These are phyloP conservation scores for Jacana jacana DNA, from an alignment of 2,113 vertebrate genomes.

Conservation along the genomic window DNA sequence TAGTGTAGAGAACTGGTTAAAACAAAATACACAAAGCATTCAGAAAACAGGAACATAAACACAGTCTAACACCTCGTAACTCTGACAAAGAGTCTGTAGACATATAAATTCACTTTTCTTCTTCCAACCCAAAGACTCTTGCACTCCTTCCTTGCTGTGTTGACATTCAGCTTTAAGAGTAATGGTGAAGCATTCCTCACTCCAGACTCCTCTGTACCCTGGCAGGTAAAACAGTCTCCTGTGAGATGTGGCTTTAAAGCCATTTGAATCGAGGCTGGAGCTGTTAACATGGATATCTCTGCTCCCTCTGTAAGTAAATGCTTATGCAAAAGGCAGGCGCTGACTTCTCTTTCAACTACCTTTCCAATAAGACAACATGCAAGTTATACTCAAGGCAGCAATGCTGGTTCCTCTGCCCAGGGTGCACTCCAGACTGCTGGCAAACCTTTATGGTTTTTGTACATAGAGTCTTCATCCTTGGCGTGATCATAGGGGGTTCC, in stretches of 20 bases:
- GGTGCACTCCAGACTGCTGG: neutral
- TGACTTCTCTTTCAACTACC: neutral
- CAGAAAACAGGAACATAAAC: neutral
- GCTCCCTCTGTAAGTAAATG: neutral
- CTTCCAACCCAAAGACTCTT: neutral
- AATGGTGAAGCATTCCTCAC: neutral
- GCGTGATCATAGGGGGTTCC: neutral
- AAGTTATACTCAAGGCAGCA: neutral
- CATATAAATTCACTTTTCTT: neutral
- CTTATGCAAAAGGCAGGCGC: neutral
- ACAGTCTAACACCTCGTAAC: neutral
- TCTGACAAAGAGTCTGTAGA: neutral
- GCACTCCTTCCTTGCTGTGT: neutral
- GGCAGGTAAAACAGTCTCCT: neutral
- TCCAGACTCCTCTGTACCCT: neutral
- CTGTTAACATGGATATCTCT: rapidly evolving
- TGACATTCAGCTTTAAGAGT: neutral
- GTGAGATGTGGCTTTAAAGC: neutral
- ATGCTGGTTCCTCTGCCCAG: neutral
- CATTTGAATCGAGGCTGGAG: neutral
- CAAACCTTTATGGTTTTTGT: neutral
- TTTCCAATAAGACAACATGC: neutral
- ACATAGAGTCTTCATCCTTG: neutral
- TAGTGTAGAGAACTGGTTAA: neutral
- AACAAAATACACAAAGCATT: neutral